Base-by-base conservation (phyloP, 2,797 vertebrate species). In the Siniperca obscura region DNA sequence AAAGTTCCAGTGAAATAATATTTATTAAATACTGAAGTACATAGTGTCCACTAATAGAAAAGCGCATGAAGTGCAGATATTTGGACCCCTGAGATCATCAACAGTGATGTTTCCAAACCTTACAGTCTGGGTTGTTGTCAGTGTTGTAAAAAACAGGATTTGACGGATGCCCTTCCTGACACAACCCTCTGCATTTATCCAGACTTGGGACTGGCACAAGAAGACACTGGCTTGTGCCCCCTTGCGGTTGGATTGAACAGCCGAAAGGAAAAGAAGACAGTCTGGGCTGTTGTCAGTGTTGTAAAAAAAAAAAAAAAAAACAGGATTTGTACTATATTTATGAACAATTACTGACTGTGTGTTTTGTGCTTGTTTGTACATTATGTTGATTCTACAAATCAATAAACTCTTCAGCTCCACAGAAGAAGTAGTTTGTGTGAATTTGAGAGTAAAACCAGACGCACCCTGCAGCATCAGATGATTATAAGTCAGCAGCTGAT, bases 391-490 rank as follows among this genome's bases (percentile, higher is more conserved):
- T 25, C 1, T 44, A 13, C 61, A 55, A 55, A 10, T 2, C 11
- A 42, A 42, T 42, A 40, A 40, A 40, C 40, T 25, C 16, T 36
- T 16, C 36, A 16, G 55, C 19, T 57, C 17, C 13, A 21, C 13
- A 59, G 16, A 40, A 53, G 13, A n/a, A 57, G 10, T 19, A 30
- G 16, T 56, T 57, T 74, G 17, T 62, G 40, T 40, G 8, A 1
- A 21, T 34, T 50, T 21, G 16, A 42, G 25, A 30, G 12, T 16
- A 44, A 27, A 60, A 48, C 14, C 38, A 36, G 38, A 59, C 19
- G 57, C 80, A 12, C 25, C 62, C 84, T 72, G 81, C 61, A 40
- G 89, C 70, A 0, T 83, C 87, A 80, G 80, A 82, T 86, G 85
- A 30, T 12, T 11, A 11, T 0, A 1, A 75, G 36, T 78, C 52